These are phyloP conservation scores for Abrostola tripartita DNA, from an alignment of 2,888 invertebrate species.

Conservation along the genomic window DNA sequence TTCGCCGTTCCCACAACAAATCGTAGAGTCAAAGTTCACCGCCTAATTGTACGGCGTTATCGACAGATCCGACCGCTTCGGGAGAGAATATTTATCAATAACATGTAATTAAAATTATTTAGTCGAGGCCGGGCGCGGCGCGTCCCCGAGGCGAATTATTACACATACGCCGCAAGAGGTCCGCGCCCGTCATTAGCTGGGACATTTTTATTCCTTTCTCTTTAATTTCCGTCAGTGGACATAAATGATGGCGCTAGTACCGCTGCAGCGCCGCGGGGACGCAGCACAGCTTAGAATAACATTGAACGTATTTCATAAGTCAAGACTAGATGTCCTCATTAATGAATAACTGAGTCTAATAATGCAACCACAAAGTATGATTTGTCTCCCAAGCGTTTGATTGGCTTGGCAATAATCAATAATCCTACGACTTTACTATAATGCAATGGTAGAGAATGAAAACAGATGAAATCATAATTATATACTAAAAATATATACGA, in stretches of 20 bases:
- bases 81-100: constrained; percentile 86
- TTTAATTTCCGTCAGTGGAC: constrained; percentile 85
- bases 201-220: constrained; percentile 87
- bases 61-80: constrained; percentile 82
- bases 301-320: constrained; percentile 28
- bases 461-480: no score
- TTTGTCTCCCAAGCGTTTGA: no score
- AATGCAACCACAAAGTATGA: no score
- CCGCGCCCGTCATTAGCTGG: constrained; percentile 82
- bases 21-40: constrained; percentile 84
- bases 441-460: no score
- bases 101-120: constrained; percentile 88
- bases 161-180: constrained; percentile 85
- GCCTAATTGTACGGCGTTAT: constrained; percentile 84
- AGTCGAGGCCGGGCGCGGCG: constrained; percentile 68
- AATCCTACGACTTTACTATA: no score
- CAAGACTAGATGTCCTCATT: constrained; percentile 2
- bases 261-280: constrained; percentile 79
- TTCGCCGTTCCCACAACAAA: constrained; percentile 86
- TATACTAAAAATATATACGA: no score
- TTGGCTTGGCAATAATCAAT: no score
- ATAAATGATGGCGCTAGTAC: constrained; percentile 84
- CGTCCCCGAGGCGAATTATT: constrained; percentile 84
- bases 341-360: neutral
- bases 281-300: constrained; percentile 56